Base-by-base conservation (phyloP, 2,888 invertebrate genomes). In the Schizaphis graminum region DNA sequence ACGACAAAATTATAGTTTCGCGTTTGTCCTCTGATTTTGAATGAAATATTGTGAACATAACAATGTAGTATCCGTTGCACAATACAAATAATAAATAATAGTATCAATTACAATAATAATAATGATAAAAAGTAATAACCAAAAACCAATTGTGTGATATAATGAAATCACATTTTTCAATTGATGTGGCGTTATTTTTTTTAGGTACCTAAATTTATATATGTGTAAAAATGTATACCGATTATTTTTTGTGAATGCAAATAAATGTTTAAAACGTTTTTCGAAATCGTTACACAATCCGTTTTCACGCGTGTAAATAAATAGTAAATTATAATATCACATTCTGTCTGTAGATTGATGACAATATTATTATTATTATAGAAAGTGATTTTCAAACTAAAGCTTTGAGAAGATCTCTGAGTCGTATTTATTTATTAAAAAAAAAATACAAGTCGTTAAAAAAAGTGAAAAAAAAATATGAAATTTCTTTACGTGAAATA, bases 41-140 rank as follows among this genome's bases (percentile, higher is more conserved):
- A 61, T 86, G 86, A 61, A 86, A 57, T 86, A 91, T 91, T 47
- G 57, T 3, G 57, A 86, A 56, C 21, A n/a, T 53, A 91, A 91
- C 86, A 86, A 86, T 91, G 86, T 41, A 91, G 47, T 61, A 86
- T 91, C 47, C 91, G 13, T 35, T 41, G 61, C 57, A 91, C 85
- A 91, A 86, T 86, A 57, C 35, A 86, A 47, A 47, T 91, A 86
- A 91, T 91, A 91, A 86, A 86, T 86, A 86, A 86, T 24, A 91
- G 1, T 11, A 47, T 2, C 8, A 86, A 91, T 57, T 28, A 85
- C 10, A 77, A 49, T 85, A 53, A 53, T 44, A 67, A 90, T 61
- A 35, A 90, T 67, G 26, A 67, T 47, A 41, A 49, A 90, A 89
- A 57, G 57, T 84, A 84, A 91, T 35, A 26, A 26, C 77, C 49